Evolutionary conservation across 2,113 vertebrate species (phyloP).

Genomic region (Mugil cephalus): DNA sequence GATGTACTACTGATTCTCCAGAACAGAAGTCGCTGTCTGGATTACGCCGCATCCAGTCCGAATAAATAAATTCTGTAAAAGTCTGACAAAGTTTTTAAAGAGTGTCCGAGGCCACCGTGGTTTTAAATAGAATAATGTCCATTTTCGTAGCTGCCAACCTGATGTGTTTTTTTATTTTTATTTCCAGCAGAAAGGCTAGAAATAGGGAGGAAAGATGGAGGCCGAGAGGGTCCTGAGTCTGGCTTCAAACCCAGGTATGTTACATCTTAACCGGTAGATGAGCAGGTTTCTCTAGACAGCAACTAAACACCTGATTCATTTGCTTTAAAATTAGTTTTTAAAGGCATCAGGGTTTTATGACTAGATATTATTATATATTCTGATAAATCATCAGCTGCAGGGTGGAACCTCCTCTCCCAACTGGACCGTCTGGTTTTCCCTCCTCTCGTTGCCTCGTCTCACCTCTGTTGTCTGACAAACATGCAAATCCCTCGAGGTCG

Average conservation of each 20-base stretch:
- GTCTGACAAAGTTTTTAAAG: no score
- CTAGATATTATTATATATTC: background rate
- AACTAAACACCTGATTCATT: no score
- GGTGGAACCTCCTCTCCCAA: constrained; percentile 58
- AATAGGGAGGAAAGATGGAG: no score
- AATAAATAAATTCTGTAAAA: no score
- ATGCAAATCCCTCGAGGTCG: constrained; percentile 44
- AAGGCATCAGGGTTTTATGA: constrained; percentile 7
- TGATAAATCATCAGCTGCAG: constrained; percentile 21
- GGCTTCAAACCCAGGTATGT: no score
- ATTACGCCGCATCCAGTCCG: no score
- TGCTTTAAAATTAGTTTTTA: no score
- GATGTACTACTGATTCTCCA: constrained; percentile 61
- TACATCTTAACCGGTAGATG: no score
- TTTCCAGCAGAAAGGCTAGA: no score
- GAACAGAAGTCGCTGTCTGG: background rate
- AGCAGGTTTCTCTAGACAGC: no score
- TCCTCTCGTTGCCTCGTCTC: constrained; percentile 22
- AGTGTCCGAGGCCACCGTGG: background rate
- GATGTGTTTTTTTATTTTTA: no score
- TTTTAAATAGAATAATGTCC: background rate
- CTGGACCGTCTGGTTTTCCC: constrained; percentile 71
- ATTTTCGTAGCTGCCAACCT: background rate
- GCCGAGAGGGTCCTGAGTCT: no score
- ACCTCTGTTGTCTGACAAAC: constrained; percentile 42